A percentile compares a stretch with the other conserved stretches of the same genome.
phyloP scores from a whole-genome alignment of 2,888 invertebrate species.

The Frankliniella fusca region DNA sequence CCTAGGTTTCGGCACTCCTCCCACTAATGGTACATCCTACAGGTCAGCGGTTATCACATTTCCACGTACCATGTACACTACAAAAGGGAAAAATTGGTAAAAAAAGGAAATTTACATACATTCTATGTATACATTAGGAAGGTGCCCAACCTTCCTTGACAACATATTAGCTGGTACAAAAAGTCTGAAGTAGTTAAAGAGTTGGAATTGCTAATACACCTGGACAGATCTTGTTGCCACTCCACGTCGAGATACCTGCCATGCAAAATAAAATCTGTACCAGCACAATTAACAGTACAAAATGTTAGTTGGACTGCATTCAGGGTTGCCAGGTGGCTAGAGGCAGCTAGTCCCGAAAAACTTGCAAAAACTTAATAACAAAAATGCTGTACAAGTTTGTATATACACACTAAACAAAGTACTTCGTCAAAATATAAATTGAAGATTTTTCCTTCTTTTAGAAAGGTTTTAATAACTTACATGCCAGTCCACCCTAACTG shows the following conservation, averaged over 20 bases:
- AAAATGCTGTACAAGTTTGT: conserved; percentile 25
- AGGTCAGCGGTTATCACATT: conserved; percentile 26
- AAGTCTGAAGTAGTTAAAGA: background rate
- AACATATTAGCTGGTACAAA: conserved; percentile 15
- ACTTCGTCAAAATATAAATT: conserved; percentile 25
- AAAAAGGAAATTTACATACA: conserved; percentile 21
- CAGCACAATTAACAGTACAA: conserved; percentile 22
- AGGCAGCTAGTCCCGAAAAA: conserved; percentile 24
- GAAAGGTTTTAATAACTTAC: background rate
- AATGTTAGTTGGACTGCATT: conserved; percentile 25
- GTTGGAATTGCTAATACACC: conserved; percentile 9
- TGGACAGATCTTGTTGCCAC: conserved; percentile 24
- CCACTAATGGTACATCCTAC: conserved; percentile 20
- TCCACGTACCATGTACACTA: conserved; percentile 25
- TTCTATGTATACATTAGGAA: conserved; percentile 15
- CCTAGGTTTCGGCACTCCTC: conserved; percentile 21
- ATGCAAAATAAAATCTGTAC: conserved; percentile 16
- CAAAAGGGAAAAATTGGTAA: conserved; percentile 1
- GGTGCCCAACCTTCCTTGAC: background rate
- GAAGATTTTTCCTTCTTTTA: conserved; percentile 18
- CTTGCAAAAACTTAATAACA: conserved; percentile 26
- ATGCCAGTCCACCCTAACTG: conserved; percentile 3
- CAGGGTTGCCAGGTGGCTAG: conserved; percentile 18
- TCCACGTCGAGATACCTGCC: conserved; percentile 19
- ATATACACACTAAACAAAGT: conserved; percentile 26